These are phyloP conservation scores for Drosophila pseudoobscura DNA, from an alignment of 1,140 invertebrate genomes.

Conservation along the genomic window DNA sequence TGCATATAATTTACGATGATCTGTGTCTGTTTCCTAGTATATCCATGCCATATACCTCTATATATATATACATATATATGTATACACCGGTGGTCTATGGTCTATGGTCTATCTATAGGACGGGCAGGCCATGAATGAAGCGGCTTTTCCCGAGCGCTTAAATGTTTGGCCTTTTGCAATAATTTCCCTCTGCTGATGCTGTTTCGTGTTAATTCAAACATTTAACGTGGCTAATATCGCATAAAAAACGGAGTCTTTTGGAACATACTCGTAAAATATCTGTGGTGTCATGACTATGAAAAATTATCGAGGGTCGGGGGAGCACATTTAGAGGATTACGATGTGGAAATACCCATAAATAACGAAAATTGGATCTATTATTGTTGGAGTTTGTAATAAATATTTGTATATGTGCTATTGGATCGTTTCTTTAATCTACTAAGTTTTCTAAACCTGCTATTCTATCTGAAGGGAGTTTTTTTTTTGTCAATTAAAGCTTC, in stretches of 20 bases:
- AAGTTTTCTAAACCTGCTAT: too few species aligned
- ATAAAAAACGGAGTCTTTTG: conserved; percentile 31
- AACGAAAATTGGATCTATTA: too few species aligned
- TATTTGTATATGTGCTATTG: too few species aligned
- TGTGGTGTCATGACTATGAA: conserved; percentile 48
- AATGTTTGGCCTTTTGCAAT: conserved; percentile 47
- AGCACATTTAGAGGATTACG: conserved; percentile 32
- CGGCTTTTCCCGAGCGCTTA: conserved; percentile 24
- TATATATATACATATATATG: conserved; percentile 10
- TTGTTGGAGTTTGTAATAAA: too few species aligned
- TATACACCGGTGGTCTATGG: not conserved
- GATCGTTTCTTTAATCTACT: too few species aligned
- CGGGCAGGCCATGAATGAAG: conserved; percentile 56
- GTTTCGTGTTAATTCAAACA: conserved; percentile 46
- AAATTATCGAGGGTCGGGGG: conserved; percentile 24
- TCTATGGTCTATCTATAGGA: conserved; percentile 46
- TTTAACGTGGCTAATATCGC: conserved; percentile 52
- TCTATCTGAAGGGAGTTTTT: too few species aligned
- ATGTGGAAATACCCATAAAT: conserved; percentile 15
- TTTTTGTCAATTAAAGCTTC: too few species aligned
- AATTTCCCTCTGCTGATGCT: conserved; percentile 14
- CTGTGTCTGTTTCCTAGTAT: conserved; percentile 33
- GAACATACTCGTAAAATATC: conserved; percentile 31
- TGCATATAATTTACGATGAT: conserved; percentile 67
- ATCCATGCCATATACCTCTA: conserved; percentile 35